phyloP scores from a whole-genome alignment of 2,888 invertebrate species.

The Leptopterna dolabrata region DNA sequence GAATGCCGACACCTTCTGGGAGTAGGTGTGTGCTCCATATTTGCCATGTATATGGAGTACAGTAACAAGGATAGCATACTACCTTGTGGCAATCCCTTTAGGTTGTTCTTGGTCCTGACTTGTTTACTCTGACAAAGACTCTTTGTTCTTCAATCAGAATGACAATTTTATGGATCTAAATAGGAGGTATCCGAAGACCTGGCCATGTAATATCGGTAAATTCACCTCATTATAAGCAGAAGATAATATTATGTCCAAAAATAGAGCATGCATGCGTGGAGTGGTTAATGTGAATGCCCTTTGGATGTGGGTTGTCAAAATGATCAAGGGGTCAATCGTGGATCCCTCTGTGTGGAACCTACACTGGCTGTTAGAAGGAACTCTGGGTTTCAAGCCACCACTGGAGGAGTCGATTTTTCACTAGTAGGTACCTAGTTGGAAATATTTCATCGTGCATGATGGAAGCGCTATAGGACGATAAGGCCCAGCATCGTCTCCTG shows the following conservation, averaged over 20 bases:
- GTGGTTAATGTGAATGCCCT: neutral
- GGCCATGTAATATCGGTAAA: neutral
- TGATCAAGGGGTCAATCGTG: neutral
- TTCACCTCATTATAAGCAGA: constrained; percentile 1
- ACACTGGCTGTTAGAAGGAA: neutral
- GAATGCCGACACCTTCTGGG: neutral
- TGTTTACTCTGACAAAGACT: neutral
- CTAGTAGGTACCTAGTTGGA: too few relatives aligned
- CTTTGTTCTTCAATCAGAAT: neutral
- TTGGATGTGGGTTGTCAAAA: neutral
- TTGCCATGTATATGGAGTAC: neutral
- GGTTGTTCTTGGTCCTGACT: neutral
- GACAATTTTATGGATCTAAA: neutral
- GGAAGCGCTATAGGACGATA: constrained; percentile 3
- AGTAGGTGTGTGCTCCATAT: neutral
- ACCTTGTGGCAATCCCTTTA: neutral
- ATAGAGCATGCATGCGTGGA: neutral
- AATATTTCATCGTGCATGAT: neutral
- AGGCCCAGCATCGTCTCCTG: neutral
- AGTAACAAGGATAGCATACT: neutral
- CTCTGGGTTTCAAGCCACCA: neutral
- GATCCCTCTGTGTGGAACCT: neutral
- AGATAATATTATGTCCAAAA: constrained; percentile 4
- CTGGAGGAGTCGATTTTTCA: neutral
- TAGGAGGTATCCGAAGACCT: neutral